These are phyloP conservation scores for Drosophila mauritiana DNA, from an alignment of 1,140 invertebrate genomes.

Conservation along the genomic window DNA sequence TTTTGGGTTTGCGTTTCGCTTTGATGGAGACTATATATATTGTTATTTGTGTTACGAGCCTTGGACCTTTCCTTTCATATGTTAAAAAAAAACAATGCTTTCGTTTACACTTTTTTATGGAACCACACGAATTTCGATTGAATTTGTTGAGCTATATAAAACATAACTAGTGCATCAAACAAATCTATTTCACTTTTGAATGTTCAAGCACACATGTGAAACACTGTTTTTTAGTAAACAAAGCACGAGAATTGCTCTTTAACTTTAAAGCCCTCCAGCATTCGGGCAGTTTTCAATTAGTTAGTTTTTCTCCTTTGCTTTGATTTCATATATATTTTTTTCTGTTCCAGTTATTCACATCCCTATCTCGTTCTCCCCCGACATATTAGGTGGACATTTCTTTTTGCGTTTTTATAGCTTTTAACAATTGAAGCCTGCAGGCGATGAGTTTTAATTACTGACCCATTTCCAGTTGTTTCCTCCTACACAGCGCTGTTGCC, in stretches of 20 bases:
- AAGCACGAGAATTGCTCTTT: background rate
- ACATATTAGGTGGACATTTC: slow-evolving; percentile 18
- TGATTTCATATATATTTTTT: slow-evolving; percentile 11
- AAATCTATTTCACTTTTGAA: no score
- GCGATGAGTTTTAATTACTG: slow-evolving; percentile 62
- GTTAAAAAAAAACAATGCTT: no score
- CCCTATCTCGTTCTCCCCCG: background rate
- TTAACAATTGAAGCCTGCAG: slow-evolving; percentile 44
- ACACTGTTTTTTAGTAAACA: background rate
- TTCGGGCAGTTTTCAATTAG: slow-evolving; percentile 18
- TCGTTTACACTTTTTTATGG: no score
- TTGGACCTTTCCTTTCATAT: background rate
- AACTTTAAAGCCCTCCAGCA: background rate
- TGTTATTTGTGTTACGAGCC: slow-evolving; percentile 45
- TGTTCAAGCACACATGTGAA: no score
- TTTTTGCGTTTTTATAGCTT: slow-evolving; percentile 3
- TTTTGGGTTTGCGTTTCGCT: slow-evolving; percentile 16
- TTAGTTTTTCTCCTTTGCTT: slow-evolving; percentile 4
- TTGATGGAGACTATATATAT: slow-evolving; percentile 4
- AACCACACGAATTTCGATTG: no score
- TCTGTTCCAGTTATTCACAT: slow-evolving; percentile 7
- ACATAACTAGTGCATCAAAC: no score
- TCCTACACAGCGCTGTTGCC: slow-evolving; percentile 20
- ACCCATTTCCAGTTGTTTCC: slow-evolving; percentile 36
- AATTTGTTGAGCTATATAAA: no score